phyloP scores from a whole-genome alignment of 2,113 vertebrate genomes.

The Bos indicus region DNA sequence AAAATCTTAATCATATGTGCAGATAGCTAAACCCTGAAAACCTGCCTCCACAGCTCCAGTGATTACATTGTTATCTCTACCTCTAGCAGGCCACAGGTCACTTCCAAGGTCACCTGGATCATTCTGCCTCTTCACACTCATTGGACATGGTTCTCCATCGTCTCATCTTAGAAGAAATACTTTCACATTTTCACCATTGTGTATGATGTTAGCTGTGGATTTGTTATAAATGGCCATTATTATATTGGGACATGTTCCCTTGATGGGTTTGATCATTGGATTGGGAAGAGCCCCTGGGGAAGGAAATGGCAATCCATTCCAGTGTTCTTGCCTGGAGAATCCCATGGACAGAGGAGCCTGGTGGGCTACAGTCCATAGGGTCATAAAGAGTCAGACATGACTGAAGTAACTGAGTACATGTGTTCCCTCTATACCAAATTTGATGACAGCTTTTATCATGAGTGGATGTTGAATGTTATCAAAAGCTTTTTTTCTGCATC shows the following conservation, averaged over 20 bases:
- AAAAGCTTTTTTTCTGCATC: background rate
- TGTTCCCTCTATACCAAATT: background rate
- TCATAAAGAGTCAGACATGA: background rate
- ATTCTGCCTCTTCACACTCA: background rate
- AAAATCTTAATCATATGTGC: background rate
- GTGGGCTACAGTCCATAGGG: background rate
- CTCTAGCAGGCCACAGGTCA: background rate
- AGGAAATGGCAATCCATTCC: background rate
- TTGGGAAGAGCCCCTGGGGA: background rate
- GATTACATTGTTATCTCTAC: background rate
- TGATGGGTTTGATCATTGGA: background rate
- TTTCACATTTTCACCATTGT: background rate
- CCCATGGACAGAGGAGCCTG: background rate
- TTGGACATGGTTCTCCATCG: background rate
- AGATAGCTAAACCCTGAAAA: background rate
- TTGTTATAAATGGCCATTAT: background rate
- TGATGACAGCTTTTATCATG: background rate
- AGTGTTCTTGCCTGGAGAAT: background rate
- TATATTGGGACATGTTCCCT: background rate
- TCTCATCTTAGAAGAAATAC: background rate
- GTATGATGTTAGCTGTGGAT: background rate
- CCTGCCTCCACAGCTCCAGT: rapidly evolving
- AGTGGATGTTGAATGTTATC: background rate
- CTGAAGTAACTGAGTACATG: background rate
- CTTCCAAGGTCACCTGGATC: rapidly evolving